Evolutionary conservation across 1,140 invertebrate species (phyloP).

Genomic region (Saccostrea echinata): DNA sequence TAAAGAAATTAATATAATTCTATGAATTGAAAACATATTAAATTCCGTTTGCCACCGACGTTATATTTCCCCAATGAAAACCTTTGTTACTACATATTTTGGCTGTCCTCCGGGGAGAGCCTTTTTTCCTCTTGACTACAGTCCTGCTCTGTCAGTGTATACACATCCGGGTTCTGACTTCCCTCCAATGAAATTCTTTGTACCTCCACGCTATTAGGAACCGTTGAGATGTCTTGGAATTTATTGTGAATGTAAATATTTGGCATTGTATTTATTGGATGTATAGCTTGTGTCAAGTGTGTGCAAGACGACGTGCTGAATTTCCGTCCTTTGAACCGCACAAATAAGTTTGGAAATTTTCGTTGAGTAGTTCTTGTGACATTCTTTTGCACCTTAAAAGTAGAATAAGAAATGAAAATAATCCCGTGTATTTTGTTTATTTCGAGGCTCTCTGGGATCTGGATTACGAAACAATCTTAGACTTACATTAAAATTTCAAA

Average conservation of each 20-base stretch:
- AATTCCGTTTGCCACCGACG: no score
- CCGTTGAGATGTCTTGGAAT: not conserved
- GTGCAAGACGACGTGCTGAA: conserved; percentile 4
- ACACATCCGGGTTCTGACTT: not conserved
- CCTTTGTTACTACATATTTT: no score
- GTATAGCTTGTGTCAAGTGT: not conserved
- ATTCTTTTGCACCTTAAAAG: not conserved
- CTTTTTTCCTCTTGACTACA: no score
- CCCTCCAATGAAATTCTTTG: not conserved
- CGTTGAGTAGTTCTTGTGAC: not conserved
- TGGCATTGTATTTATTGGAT: not conserved
- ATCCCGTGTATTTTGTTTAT: not conserved
- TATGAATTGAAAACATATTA: no score
- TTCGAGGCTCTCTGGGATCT: no score
- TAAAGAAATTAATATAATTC: no score
- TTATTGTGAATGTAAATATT: not conserved
- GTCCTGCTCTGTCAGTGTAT: no score
- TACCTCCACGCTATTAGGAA: not conserved
- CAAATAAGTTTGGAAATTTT: not conserved
- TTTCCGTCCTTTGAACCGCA: not conserved
- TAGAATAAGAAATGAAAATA: not conserved
- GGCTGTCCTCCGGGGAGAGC: no score
- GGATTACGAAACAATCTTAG: no score
- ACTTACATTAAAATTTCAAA: no score
- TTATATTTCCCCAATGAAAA: no score